These are phyloP conservation scores for Hololepta plana DNA, from an alignment of 2,888 invertebrate species.

Conservation along the genomic window DNA sequence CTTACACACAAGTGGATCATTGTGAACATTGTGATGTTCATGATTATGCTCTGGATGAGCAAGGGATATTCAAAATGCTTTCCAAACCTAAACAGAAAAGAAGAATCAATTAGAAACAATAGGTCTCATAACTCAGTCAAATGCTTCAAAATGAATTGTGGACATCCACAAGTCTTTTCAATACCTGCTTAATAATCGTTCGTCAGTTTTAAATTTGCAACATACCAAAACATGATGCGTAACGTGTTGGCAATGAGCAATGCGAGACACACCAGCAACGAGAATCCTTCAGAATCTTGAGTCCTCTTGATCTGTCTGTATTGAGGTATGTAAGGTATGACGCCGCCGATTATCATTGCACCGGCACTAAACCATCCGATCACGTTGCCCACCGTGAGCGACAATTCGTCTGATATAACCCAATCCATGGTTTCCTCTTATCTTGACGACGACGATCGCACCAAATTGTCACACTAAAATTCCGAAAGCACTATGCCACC, in stretches of 20 bases:
- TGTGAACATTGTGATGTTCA: conserved; percentile 91
- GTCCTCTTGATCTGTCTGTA: conserved; percentile 82
- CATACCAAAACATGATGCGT: conserved; percentile 92
- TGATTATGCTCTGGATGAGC: conserved; percentile 88
- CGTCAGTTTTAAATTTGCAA: too few relatives aligned
- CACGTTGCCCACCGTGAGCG: conserved; percentile 55
- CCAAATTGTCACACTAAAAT: too few relatives aligned
- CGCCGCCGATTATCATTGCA: conserved; percentile 89
- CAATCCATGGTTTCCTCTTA: conserved; percentile 58
- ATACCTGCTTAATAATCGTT: too few relatives aligned
- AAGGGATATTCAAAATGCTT: conserved; percentile 91
- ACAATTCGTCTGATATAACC: conserved; percentile 59
- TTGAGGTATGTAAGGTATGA: conserved; percentile 91
- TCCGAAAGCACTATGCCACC: too few relatives aligned
- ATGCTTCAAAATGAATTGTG: too few relatives aligned
- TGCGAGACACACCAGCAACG: conserved; percentile 88
- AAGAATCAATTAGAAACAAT: too few relatives aligned
- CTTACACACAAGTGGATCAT: conserved; percentile 88
- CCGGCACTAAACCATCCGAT: conserved; percentile 66
- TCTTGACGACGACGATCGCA: too few relatives aligned
- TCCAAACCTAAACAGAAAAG: conserved; percentile 66
- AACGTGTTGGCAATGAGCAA: conserved; percentile 90
- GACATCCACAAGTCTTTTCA: too few relatives aligned
- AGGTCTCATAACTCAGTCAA: too few relatives aligned
- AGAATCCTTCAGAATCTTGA: conserved; percentile 93